Percentiles rank a stretch among this genome's conserved stretches.
phyloP scores from a whole-genome alignment of 2,888 invertebrate species.

The Drosophila paracracens region DNA sequence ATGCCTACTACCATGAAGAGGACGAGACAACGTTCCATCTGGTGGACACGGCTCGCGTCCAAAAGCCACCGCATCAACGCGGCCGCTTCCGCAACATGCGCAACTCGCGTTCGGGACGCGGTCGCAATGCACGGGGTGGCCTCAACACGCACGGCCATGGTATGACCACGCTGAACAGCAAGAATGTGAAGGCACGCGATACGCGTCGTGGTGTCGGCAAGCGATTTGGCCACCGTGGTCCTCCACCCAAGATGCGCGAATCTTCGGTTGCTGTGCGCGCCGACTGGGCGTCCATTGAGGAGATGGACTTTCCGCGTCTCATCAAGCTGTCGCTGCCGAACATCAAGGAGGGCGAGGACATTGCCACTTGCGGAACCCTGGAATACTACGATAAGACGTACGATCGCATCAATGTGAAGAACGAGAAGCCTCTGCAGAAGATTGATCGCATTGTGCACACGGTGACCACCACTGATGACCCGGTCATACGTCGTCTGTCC shows the following conservation, averaged over 20 bases:
- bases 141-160: slow-evolving; percentile 88
- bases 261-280: slow-evolving; percentile 98
- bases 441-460: slow-evolving; percentile 99
- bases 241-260: slow-evolving; percentile 97
- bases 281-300: slow-evolving; percentile 98
- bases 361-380: slow-evolving; percentile 95
- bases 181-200: slow-evolving; percentile 92
- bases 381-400: slow-evolving; percentile 99
- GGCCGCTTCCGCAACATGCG: slow-evolving; percentile 95
- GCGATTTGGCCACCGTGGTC: slow-evolving; percentile 86
- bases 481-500: slow-evolving; percentile 96
- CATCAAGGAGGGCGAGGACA: slow-evolving; percentile 94
- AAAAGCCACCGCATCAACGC: slow-evolving; percentile 97
- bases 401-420: slow-evolving; percentile 98
- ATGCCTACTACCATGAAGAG: slow-evolving; percentile 99
- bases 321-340: slow-evolving; percentile 96
- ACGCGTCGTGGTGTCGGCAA: slow-evolving; percentile 87
- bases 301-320: slow-evolving; percentile 99
- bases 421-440: slow-evolving; percentile 95
- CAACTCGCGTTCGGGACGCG: slow-evolving; percentile 85
- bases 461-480: slow-evolving; percentile 98
- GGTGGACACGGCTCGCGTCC: slow-evolving; percentile 97
- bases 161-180: slow-evolving; percentile 94
- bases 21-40: slow-evolving; percentile 99
- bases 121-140: slow-evolving; percentile 89